phyloP scores from a whole-genome alignment of 2,888 invertebrate genomes.

The Drosophila colorata region DNA sequence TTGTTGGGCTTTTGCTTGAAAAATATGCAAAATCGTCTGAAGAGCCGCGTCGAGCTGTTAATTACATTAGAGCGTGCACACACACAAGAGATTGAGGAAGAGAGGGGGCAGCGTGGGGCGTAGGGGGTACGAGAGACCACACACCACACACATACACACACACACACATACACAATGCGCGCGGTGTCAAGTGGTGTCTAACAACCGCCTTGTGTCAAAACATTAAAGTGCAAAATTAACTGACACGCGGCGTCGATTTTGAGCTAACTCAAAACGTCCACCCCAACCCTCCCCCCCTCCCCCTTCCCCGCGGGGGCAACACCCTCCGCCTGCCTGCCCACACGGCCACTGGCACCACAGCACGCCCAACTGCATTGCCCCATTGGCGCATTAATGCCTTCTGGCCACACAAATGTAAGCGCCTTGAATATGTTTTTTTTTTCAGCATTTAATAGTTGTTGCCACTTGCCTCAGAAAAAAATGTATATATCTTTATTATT shows the following conservation, averaged over 20 bases:
- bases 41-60: constrained; percentile 60
- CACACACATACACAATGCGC: neutral
- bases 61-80: constrained; percentile 60
- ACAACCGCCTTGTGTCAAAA: constrained; percentile 66
- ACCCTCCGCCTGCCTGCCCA: too few species aligned
- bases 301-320: neutral
- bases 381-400: constrained; percentile 4
- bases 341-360: too few species aligned
- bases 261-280: constrained; percentile 26
- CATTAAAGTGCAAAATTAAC: constrained; percentile 70
- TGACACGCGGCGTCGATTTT: constrained; percentile 64
- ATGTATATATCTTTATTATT: neutral
- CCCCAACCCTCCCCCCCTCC: neutral
- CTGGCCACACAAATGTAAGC: constrained; percentile 18
- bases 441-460: constrained; percentile 31
- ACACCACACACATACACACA: neutral
- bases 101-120: neutral
- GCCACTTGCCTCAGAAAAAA: constrained; percentile 4
- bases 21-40: constrained; percentile 63
- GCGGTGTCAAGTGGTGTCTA: constrained; percentile 59
- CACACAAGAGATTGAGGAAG: neutral
- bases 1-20: constrained; percentile 32
- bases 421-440: constrained; percentile 19
- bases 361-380: constrained; percentile 4
- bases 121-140: neutral